A percentile compares a stretch with the other conserved stretches of the same genome.
Conservation (phyloP, 1,140 invertebrate genomes). For the Trialeurodes vaporariorum region DNA sequence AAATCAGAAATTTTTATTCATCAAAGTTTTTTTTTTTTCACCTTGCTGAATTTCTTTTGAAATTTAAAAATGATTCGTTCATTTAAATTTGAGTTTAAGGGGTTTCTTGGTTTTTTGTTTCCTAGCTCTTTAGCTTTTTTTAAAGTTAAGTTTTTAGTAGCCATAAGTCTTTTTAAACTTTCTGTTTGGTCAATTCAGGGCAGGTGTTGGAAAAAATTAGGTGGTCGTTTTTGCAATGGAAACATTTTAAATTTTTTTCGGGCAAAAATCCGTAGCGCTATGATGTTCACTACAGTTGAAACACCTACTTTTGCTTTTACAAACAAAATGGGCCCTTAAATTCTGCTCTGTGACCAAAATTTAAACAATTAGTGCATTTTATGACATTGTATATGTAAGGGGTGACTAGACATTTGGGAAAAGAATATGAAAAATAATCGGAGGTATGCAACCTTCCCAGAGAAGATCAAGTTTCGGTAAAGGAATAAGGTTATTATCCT, state of each 20-base stretch:
- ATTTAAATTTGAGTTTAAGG: not conserved
- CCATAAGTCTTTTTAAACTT: not conserved
- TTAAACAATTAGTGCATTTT: not conserved
- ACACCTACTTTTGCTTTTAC: not conserved
- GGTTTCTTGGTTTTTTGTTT: not conserved
- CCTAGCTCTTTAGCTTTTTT: not conserved
- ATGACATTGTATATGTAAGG: not conserved
- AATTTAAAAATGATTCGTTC: not conserved
- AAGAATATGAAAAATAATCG: not conserved
- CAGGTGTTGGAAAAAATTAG: not conserved
- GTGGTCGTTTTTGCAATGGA: not conserved
- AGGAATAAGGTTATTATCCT: not conserved
- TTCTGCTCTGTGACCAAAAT: not conserved
- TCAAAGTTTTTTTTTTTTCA: not conserved
- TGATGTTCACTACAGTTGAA: not conserved
- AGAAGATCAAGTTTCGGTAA: not conserved
- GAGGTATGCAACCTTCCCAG: not conserved
- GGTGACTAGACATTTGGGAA: not conserved
- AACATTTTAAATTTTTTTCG: not conserved
- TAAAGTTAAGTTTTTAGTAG: not conserved
- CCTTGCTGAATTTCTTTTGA: not conserved
- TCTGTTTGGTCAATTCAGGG: not conserved
- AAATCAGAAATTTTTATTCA: not conserved
- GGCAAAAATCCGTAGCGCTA: no score
- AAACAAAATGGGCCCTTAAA: not conserved